Conservation (phyloP, 2,797 vertebrate genomes). For the Enteromius viviparus region DNA sequence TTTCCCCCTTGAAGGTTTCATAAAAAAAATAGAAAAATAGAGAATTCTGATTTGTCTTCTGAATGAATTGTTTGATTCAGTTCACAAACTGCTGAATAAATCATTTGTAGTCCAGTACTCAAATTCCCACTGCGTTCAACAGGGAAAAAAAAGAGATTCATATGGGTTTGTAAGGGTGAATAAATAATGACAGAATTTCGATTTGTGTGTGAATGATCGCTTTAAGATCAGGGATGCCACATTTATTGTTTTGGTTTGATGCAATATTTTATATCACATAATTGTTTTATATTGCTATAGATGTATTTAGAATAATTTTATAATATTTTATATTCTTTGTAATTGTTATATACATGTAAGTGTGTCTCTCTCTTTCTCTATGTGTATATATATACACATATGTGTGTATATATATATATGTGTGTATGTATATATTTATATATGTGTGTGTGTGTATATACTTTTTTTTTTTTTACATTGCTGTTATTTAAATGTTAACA, state of each 20-base stretch:
- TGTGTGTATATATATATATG: neutral
- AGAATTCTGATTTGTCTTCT: neutral
- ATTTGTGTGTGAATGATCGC: neutral
- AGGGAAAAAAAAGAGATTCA: neutral
- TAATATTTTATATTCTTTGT: too few species aligned
- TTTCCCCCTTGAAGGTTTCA: neutral
- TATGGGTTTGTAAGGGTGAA: neutral
- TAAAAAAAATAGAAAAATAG: neutral
- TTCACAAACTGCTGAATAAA: neutral
- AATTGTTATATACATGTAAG: too few species aligned
- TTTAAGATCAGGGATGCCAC: neutral
- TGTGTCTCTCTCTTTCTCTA: too few species aligned
- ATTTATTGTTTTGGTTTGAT: neutral
- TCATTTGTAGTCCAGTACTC: neutral
- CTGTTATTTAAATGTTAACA: too few species aligned
- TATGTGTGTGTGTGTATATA: neutral
- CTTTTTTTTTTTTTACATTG: too few species aligned
- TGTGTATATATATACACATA: too few species aligned
- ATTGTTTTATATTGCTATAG: neutral
- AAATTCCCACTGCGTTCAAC: neutral
- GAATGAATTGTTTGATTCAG: neutral
- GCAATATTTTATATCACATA: neutral
- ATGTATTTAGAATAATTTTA: too few species aligned
- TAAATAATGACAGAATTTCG: neutral
- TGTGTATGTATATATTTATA: too few species aligned